Evolutionary conservation across 92 coral and sea anemone genomes (phyloP).

Genomic region (Montipora capitata): DNA sequence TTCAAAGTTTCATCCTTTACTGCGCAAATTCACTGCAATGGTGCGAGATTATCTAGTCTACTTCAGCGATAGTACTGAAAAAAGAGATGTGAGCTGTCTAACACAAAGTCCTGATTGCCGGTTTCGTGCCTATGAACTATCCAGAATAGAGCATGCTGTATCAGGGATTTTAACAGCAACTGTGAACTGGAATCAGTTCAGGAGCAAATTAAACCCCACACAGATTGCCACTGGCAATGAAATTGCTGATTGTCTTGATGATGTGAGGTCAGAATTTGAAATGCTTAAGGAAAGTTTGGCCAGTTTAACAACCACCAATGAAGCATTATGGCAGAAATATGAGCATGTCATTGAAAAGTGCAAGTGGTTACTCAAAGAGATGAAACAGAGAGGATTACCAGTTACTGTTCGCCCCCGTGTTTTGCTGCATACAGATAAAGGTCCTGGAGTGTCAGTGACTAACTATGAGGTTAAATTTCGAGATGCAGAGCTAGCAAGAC

Average conservation of each 20-base stretch:
- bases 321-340: slow-evolving; percentile 43
- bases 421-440: slow-evolving; percentile 53
- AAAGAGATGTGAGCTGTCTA: slow-evolving; percentile 38
- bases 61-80: slow-evolving; percentile 43
- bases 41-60: slow-evolving; percentile 41
- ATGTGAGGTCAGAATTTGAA: slow-evolving; percentile 35
- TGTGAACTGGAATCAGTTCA: slow-evolving; percentile 36
- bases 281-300: slow-evolving; percentile 34
- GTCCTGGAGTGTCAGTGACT: slow-evolving; percentile 69
- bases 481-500: slow-evolving; percentile 56
- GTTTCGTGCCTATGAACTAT: slow-evolving; percentile 40
- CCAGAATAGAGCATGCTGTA: slow-evolving; percentile 46
- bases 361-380: slow-evolving; percentile 26
- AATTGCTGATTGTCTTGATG: slow-evolving; percentile 27
- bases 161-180: slow-evolving; percentile 24
- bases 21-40: slow-evolving; percentile 50
- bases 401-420: slow-evolving; percentile 39
- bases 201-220: slow-evolving; percentile 11
- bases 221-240: slow-evolving; percentile 43
- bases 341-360: slow-evolving; percentile 14
- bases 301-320: slow-evolving; percentile 17
- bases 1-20: slow-evolving; percentile 11
- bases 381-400: slow-evolving; percentile 38
- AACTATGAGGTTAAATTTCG: slow-evolving; percentile 62
- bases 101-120: slow-evolving; percentile 17